Evolutionary conservation across 2,888 invertebrate species (phyloP).

Genomic region (Sinelater perroti): DNA sequence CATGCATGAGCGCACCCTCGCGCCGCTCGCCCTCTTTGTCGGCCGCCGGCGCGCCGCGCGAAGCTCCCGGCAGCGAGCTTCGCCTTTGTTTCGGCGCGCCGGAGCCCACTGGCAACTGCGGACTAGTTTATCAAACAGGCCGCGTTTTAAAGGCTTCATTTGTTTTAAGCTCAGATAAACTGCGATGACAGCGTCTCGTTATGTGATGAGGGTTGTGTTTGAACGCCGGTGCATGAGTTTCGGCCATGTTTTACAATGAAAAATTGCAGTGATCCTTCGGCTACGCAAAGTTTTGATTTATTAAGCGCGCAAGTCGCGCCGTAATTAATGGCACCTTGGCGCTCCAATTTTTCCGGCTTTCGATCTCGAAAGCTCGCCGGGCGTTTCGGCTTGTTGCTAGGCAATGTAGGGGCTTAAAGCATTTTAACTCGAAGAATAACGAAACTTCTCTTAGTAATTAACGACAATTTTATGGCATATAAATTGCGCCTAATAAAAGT

Average conservation of each 20-base stretch:
- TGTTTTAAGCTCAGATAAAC: conserved; percentile 41
- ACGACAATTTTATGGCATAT: too few relatives aligned
- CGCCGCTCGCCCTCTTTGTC: conserved; percentile 10
- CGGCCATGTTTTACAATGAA: conserved; percentile 36
- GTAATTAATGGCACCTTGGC: conserved; percentile 29
- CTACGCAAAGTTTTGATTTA: conserved; percentile 32
- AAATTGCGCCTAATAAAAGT: too few relatives aligned
- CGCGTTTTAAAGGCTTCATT: conserved; percentile 38
- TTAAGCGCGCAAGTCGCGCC: conserved; percentile 23
- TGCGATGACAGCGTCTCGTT: conserved; percentile 39
- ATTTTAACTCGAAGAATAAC: not conserved
- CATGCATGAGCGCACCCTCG: conserved; percentile 32
- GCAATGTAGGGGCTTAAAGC: too few relatives aligned
- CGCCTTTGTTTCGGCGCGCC: conserved; percentile 15
- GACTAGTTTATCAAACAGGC: conserved; percentile 36
- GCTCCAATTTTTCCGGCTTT: conserved; percentile 6
- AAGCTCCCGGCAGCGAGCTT: conserved; percentile 10
- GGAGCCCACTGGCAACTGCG: conserved; percentile 16
- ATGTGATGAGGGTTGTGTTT: conserved; percentile 38
- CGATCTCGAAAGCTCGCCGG: too few relatives aligned
- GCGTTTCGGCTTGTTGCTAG: too few relatives aligned
- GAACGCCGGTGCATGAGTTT: conserved; percentile 32
- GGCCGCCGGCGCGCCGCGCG: too few relatives aligned
- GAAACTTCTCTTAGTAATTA: not conserved
- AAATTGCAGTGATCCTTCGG: conserved; percentile 30